A percentile compares a stretch with the other conserved stretches of the same genome.
phyloP scores from a whole-genome alignment of 2,888 invertebrate species.

The Aricia artaxerxes region DNA sequence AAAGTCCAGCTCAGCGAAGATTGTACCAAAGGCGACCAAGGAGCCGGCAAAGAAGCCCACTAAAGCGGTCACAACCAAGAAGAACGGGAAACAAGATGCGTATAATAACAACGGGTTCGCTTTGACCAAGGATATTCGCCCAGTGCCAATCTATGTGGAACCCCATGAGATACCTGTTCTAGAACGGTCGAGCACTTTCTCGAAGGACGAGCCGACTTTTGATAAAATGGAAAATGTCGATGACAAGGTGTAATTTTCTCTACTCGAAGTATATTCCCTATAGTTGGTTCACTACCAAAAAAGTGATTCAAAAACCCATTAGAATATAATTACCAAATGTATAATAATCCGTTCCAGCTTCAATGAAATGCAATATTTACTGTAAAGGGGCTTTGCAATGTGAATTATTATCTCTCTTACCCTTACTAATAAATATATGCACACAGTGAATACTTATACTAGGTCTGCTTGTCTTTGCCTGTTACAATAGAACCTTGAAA shows the following conservation, averaged over 20 bases:
- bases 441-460: background rate
- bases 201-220: constrained; percentile 87
- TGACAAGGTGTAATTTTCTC: constrained; percentile 39
- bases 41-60: constrained; percentile 41
- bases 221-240: constrained; percentile 57
- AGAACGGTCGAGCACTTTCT: constrained; percentile 86
- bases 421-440: background rate
- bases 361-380: background rate
- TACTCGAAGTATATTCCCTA: background rate
- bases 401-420: background rate
- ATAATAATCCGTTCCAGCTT: constrained; percentile 7
- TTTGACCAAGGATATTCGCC: background rate
- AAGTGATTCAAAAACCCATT: background rate
- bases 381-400: constrained; percentile 20
- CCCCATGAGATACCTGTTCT: constrained; percentile 54
- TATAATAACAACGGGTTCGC: constrained; percentile 22
- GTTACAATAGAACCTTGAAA: too few relatives aligned
- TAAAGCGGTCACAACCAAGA: constrained; percentile 31
- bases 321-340: background rate
- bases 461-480: too few relatives aligned
- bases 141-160: background rate
- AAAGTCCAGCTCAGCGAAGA: constrained; percentile 80
- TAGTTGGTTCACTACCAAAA: background rate
- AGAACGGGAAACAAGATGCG: constrained; percentile 36
- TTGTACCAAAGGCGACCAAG: constrained; percentile 63